Conservation (phyloP, 92 coral and sea anemone genomes). For the Parazoanthus swiftii region DNA sequence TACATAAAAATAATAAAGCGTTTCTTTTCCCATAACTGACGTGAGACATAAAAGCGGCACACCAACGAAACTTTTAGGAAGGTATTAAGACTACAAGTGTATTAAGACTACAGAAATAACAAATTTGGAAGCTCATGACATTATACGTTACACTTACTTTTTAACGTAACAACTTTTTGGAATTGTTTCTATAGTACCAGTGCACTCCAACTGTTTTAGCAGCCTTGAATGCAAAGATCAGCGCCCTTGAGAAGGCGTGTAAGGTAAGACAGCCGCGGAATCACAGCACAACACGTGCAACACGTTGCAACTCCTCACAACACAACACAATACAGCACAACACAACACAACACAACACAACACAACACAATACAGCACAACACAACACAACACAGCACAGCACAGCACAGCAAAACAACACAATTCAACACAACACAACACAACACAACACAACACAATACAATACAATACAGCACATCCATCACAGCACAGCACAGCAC, state of each 20-base stretch:
- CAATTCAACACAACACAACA: background rate
- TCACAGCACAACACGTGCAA: background rate
- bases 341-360: background rate
- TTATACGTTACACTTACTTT: background rate
- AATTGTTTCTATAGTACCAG: conserved; percentile 54
- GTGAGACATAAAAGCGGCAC: too few species aligned
- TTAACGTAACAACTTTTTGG: background rate
- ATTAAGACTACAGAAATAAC: background rate
- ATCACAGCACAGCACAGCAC: too few species aligned
- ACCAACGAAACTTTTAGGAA: too few species aligned
- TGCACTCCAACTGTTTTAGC: conserved; percentile 78
- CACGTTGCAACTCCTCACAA: background rate
- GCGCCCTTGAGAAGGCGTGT: conserved; percentile 77
- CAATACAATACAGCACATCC: too few species aligned
- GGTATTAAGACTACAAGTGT: background rate
- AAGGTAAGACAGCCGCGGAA: conserved; percentile 52
- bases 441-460: background rate
- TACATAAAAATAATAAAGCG: too few species aligned
- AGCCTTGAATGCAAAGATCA: conserved; percentile 67
- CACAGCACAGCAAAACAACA: background rate
- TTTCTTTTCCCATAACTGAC: too few species aligned
- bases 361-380: background rate
- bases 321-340: background rate
- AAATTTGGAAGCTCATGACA: too few species aligned
- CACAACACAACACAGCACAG: background rate